Evolutionary conservation across 2,113 vertebrate genomes (phyloP).

Genomic region (Phylloscopus whistleri): DNA sequence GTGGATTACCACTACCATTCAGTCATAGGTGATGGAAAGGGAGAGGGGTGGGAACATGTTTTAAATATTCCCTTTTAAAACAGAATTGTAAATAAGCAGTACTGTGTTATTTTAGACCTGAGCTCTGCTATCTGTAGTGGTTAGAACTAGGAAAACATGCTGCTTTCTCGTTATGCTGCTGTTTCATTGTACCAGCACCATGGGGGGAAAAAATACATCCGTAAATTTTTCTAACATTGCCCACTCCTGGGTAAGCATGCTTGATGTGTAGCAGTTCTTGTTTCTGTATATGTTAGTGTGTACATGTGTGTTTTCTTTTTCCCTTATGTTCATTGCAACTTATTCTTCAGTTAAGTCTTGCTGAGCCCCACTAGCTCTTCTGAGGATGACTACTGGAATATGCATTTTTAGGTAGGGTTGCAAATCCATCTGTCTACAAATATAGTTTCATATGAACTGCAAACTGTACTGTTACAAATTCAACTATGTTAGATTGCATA

Average conservation of each 20-base stretch:
- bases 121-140: slow-evolving; percentile 63
- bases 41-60: slow-evolving; percentile 58
- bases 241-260: slow-evolving; percentile 66
- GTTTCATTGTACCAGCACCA: slow-evolving; percentile 69
- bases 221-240: slow-evolving; percentile 60
- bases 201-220: neutral
- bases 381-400: slow-evolving; percentile 72
- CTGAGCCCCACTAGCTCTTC: slow-evolving; percentile 71
- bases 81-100: slow-evolving; percentile 72
- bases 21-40: slow-evolving; percentile 45
- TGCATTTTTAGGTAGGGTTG: slow-evolving; percentile 71
- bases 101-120: slow-evolving; percentile 64
- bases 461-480: slow-evolving; percentile 70
- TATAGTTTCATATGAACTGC: slow-evolving; percentile 71
- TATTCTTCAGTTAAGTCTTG: slow-evolving; percentile 64
- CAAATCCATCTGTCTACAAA: slow-evolving; percentile 72
- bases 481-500: slow-evolving; percentile 74
- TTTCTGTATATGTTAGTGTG: slow-evolving; percentile 62
- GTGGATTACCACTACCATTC: slow-evolving; percentile 49
- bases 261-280: slow-evolving; percentile 52
- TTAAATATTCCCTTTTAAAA: slow-evolving; percentile 64
- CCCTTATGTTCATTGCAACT: slow-evolving; percentile 51
- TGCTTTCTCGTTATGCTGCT: slow-evolving; percentile 70
- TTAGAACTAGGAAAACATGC: slow-evolving; percentile 68
- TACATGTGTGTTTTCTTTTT: slow-evolving; percentile 49